Evolutionary conservation across 2,797 vertebrate species (phyloP).

Genomic region (Ptychadena robeensis): DNA sequence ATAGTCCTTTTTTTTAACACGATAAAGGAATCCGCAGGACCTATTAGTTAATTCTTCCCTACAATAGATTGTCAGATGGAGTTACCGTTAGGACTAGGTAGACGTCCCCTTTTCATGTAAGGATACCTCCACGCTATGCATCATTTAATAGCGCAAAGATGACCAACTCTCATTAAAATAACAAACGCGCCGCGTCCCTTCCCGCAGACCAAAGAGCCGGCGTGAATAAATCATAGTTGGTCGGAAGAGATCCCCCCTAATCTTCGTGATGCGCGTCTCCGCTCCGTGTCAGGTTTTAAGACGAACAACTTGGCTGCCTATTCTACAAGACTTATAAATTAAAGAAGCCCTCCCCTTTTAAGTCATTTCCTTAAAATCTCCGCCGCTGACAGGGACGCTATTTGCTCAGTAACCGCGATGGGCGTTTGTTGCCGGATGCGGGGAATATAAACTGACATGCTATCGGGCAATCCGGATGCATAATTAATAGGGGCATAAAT

Average conservation of each 20-base stretch:
- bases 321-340: slow-evolving; percentile 83
- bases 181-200: slow-evolving; percentile 61
- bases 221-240: slow-evolving; percentile 64
- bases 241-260: slow-evolving; percentile 66
- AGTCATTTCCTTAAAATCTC: slow-evolving; percentile 86
- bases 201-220: slow-evolving; percentile 62
- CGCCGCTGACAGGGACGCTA: slow-evolving; percentile 77
- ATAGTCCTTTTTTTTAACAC: not conserved
- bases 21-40: not conserved
- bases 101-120: slow-evolving; percentile 36
- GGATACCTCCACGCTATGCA: slow-evolving; percentile 44
- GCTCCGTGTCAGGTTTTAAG: slow-evolving; percentile 71
- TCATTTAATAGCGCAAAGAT: slow-evolving; percentile 60
- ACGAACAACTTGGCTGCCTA: slow-evolving; percentile 76
- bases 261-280: slow-evolving; percentile 75
- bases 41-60: not conserved
- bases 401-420: slow-evolving; percentile 81
- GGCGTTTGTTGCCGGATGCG: slow-evolving; percentile 84
- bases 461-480: slow-evolving; percentile 90
- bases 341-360: slow-evolving; percentile 81
- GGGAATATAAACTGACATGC: slow-evolving; percentile 90
- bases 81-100: slow-evolving; percentile 30
- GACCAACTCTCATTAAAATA: slow-evolving; percentile 60
- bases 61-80: slow-evolving; percentile 13
- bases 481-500: slow-evolving; percentile 93